Conservation (phyloP, 2,888 invertebrate species). For the Melinopterus prodromus region DNA sequence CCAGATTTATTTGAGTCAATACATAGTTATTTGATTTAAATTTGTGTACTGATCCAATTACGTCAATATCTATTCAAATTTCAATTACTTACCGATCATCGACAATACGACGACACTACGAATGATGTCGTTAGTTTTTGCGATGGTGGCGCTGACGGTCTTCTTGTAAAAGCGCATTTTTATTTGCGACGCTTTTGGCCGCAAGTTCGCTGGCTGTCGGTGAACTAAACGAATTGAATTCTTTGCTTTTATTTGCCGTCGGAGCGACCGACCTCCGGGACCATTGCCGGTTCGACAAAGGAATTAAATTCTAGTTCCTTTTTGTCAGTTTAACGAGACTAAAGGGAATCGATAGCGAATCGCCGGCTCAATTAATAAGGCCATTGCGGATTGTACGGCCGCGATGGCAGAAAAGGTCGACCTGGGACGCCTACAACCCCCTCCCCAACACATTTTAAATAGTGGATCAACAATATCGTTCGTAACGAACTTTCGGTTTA, state of each 20-base stretch:
- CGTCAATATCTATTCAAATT: background rate
- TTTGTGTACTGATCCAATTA: background rate
- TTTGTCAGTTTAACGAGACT: background rate
- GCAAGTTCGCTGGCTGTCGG: background rate
- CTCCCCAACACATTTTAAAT: background rate
- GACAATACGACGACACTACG: background rate
- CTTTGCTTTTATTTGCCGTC: background rate
- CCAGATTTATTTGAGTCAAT: no score
- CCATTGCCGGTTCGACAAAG: background rate
- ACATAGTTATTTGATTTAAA: no score
- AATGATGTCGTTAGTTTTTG: background rate
- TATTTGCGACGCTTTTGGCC: background rate
- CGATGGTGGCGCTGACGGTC: background rate
- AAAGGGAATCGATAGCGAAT: background rate
- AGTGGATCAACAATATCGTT: background rate
- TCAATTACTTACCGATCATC: background rate
- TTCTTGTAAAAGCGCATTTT: background rate
- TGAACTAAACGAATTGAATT: background rate
- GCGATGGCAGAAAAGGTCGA: no score
- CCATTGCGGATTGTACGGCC: background rate
- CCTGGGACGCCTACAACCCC: background rate
- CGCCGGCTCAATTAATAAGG: background rate
- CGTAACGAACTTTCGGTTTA: background rate
- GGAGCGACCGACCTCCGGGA: background rate
- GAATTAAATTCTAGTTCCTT: slow-evolving; percentile 4